phyloP scores from a whole-genome alignment of 2,797 vertebrate species.

The Rhyacichthys aspro region DNA sequence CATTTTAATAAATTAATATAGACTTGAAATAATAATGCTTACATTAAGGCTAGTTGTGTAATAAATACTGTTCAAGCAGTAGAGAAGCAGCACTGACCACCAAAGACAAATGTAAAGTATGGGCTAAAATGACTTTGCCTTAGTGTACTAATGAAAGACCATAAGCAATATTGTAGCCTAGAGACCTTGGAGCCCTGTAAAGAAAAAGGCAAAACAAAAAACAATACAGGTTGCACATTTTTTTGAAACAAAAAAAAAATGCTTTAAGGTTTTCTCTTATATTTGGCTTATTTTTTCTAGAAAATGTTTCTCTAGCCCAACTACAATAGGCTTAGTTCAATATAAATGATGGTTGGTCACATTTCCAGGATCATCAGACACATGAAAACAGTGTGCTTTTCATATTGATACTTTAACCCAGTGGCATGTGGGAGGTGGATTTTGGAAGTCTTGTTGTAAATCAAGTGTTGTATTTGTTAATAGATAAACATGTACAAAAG shows the following conservation, averaged over 20 bases:
- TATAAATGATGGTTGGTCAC: slow-evolving; percentile 59
- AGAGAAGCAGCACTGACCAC: slow-evolving; percentile 60
- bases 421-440: too few relatives aligned
- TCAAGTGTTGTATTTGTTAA: slow-evolving; percentile 44
- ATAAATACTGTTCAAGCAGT: slow-evolving; percentile 84
- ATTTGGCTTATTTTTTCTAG: slow-evolving; percentile 29
- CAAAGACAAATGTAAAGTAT: slow-evolving; percentile 52
- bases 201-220: slow-evolving; percentile 83
- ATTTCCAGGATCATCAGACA: slow-evolving; percentile 76
- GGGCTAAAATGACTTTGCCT: slow-evolving; percentile 39
- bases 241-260: slow-evolving; percentile 24
- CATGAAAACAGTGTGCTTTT: slow-evolving; percentile 56
- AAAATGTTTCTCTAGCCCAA: slow-evolving; percentile 34
- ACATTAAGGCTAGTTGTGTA: slow-evolving; percentile 92
- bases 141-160: slow-evolving; percentile 34
- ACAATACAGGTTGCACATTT: slow-evolving; percentile 68
- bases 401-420: slow-evolving; percentile 30
- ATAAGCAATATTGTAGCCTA: slow-evolving; percentile 16
- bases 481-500: slow-evolving; percentile 52
- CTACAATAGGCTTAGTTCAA: slow-evolving; percentile 40
- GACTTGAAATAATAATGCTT: slow-evolving; percentile 82
- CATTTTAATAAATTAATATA: slow-evolving; percentile 94
- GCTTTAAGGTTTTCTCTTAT: slow-evolving; percentile 21
- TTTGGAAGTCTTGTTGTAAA: too few relatives aligned
- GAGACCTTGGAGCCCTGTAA: slow-evolving; percentile 16